Base-by-base conservation (phyloP, 2,113 vertebrate species). In the Gallinago paraguaiae region DNA sequence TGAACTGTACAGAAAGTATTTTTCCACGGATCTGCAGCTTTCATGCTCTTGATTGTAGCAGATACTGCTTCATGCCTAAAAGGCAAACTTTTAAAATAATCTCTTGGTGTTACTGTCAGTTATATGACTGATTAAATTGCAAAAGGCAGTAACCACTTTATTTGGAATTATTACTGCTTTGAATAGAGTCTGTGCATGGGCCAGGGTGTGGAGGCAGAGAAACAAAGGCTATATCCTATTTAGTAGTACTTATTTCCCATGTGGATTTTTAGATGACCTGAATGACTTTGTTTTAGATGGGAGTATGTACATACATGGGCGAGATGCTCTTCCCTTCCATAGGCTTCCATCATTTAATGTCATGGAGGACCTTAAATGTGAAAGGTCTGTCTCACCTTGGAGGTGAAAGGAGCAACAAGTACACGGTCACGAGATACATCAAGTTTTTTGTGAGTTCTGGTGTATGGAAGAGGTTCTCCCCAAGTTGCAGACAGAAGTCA, bases 1-100 rank as follows among this genome's bases (percentile, higher is more conserved):
- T 60, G 56, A 88, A 35, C 57, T 74, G 72, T 60, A 43, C 60
- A 75, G 43, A 94, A 86, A 94, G 72, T 93, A 75, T 86, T 96
- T 95, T 95, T 96, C 88, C 89, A 89, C 28, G 77, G 68, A 82
- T 86, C 50, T 92, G 71, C 63, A 41, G 37, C 14, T 81, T 50
- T 88, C 68, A 30, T 61, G 33, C 50, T 92, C 78, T 88, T 88
- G 88, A 25, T 50, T 92, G 64, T 77, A 48, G 43, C n/a, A 17
- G 48, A 19, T 16, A 18, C 18, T 57, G 45, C 12, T 92, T 92
- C 50, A 83, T 45, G 25, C 90, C 50, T 24, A 48, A 43, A 88
- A 74, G 11, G 2, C 8, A 75, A 76, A 54, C 35, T 60, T 83
- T 27, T 5, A 4, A 37, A 79, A 60, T 63, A 1, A 4, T 69